Evolutionary conservation across 2,113 vertebrate genomes (phyloP), one percentile per base, ranked within the genome.

Genomic region (Lasiurus cinereus): DNA sequence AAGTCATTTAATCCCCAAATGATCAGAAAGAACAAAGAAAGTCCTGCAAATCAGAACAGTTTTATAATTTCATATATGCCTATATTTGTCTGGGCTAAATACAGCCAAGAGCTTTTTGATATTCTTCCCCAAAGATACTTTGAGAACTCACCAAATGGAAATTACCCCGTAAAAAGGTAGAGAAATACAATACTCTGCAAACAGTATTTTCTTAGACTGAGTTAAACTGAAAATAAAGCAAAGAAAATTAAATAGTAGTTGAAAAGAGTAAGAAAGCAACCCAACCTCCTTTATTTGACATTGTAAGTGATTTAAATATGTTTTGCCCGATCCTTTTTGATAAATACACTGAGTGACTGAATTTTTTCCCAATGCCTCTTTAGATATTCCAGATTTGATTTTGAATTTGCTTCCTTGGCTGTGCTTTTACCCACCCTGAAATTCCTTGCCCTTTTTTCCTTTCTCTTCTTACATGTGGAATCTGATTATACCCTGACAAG

Each of bases 31-130:
- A 96, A 97, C 97, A 97, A 97, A 95, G 97, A 73, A 97, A 72
- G 2, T 48, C 10, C 3, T 80, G 64, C 50, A 89, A 97, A 97
- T 92, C 43, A 83, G 54, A 91, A 94, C 93, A 52, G 87, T 85
- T 91, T 96, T 96, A 79, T 96, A 67, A 96, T 98, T 98, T 97
- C 83, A 0, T 94, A 92, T 94, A 73, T 96, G 66, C 91, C 72
- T 94, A 5, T 92, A 91, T 97, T 97, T 91, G 93, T 62, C 77
- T 96, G 67, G 12, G 52, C 52, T 96, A 97, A 86, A 48, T 95
- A 87, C 67, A 96, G 50, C 43, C 82, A 96, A 96, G 62, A 96
- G 48, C 1, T 95, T 97, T 97, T 98, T 78, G 97, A 96, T 91
- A 83, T 94, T 96, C 36, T 97, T 88, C 95, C 94, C 91, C 76